phyloP scores from a whole-genome alignment of 2,113 vertebrate genomes.

The Esox niger region DNA sequence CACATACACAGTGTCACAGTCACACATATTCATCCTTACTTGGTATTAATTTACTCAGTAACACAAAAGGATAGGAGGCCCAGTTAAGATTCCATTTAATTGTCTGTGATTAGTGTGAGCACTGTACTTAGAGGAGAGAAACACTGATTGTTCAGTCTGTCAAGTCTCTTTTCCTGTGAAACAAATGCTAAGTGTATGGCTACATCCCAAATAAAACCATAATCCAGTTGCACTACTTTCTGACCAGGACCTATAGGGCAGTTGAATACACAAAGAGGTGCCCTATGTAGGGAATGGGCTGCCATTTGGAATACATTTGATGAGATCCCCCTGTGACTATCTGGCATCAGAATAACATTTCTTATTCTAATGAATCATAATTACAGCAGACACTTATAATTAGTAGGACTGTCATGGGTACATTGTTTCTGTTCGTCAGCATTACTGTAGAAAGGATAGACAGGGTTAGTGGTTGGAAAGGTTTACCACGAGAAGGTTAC shows the following conservation, averaged over 20 bases:
- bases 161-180: neutral
- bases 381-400: neutral
- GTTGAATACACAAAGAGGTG: too few relatives aligned
- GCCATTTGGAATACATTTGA: neutral
- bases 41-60: too few relatives aligned
- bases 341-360: neutral
- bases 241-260: too few relatives aligned
- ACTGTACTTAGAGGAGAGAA: neutral
- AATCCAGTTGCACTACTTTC: too few relatives aligned
- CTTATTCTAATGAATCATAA: conserved; percentile 3
- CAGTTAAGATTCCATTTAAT: neutral
- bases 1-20: too few relatives aligned
- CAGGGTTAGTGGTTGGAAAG: too few relatives aligned
- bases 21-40: too few relatives aligned
- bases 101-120: neutral
- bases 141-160: neutral
- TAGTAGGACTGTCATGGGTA: neutral
- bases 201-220: too few relatives aligned
- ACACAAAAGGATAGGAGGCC: too few relatives aligned
- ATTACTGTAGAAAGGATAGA: too few relatives aligned
- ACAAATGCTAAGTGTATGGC: neutral
- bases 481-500: too few relatives aligned
- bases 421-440: neutral
- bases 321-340: neutral
- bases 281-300: too few relatives aligned